Conservation (phyloP, 2,888 invertebrate species). For the Euproctis similis region DNA sequence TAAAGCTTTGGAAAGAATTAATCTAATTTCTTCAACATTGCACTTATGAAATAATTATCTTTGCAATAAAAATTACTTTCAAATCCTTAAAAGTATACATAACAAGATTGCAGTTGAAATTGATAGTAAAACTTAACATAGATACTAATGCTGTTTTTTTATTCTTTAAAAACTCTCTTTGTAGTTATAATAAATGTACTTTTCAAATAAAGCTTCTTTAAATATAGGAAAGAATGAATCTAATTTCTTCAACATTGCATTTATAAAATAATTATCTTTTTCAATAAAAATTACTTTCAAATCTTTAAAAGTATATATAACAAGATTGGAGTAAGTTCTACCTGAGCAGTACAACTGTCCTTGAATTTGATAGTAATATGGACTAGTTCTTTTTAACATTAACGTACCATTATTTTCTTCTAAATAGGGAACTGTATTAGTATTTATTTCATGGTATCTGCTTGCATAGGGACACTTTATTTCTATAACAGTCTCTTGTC, state of each 20-base stretch:
- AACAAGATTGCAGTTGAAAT: too few relatives aligned
- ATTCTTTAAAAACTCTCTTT: neutral
- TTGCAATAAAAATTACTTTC: too few relatives aligned
- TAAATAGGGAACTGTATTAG: conserved; percentile 10
- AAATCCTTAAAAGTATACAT: too few relatives aligned
- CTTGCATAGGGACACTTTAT: conserved; percentile 15
- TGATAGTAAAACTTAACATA: too few relatives aligned
- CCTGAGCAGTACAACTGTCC: conserved; percentile 11
- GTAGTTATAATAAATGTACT: conserved; percentile 1
- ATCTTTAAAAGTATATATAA: conserved; percentile 15
- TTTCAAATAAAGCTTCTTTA: conserved; percentile 3
- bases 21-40: too few relatives aligned
- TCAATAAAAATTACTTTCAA: conserved; percentile 9
- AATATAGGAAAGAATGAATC: conserved; percentile 8
- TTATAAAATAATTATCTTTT: conserved; percentile 8
- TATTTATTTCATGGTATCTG: conserved; percentile 6
- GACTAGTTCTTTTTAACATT: conserved; percentile 2
- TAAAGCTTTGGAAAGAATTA: too few relatives aligned
- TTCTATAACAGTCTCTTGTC: conserved; percentile 14
- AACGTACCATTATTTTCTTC: neutral
- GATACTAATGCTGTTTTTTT: too few relatives aligned
- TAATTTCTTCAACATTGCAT: conserved; percentile 1
- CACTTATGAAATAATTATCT: too few relatives aligned
- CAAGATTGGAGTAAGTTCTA: conserved; percentile 12
- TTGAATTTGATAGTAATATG: conserved; percentile 7